Evolutionary conservation across 1,140 invertebrate genomes (phyloP).

Genomic region (Drosophila triauraria): DNA sequence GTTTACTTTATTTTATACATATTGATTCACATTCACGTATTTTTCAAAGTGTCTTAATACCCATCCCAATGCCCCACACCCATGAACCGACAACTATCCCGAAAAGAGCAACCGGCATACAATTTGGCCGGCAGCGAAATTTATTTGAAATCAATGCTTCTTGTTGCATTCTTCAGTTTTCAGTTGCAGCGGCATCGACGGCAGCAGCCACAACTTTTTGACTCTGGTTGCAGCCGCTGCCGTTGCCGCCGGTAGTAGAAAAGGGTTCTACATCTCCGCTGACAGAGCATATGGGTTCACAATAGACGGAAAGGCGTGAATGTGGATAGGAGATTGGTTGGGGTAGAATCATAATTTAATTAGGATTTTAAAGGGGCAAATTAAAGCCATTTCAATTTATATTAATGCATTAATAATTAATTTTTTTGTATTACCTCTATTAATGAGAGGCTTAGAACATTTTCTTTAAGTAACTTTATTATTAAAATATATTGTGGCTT

Average conservation of each 20-base stretch:
- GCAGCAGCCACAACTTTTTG: conserved; percentile 68
- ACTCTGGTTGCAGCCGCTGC: conserved; percentile 67
- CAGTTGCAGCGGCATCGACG: conserved; percentile 62
- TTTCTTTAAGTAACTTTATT: neutral
- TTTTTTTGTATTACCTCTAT: neutral
- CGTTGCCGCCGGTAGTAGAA: conserved; percentile 47
- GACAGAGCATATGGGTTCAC: conserved; percentile 36
- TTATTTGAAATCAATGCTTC: conserved; percentile 84
- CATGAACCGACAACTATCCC: conserved; percentile 50
- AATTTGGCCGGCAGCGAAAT: conserved; percentile 83
- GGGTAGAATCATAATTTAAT: neutral
- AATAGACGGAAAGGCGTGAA: neutral
- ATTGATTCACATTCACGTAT: neutral
- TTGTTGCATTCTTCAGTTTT: conserved; percentile 82
- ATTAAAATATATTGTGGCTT: neutral
- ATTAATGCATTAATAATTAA: conserved; percentile 2
- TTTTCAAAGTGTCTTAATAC: neutral
- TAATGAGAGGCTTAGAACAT: neutral
- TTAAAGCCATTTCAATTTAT: neutral
- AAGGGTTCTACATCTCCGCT: conserved; percentile 41
- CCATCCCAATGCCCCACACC: conserved; percentile 48
- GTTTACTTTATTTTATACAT: neutral
- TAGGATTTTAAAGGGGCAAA: neutral
- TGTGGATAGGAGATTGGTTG: neutral
- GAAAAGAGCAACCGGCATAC: conserved; percentile 75